These are phyloP conservation scores for Urechis unicinctus DNA, from an alignment of 2,888 invertebrate species.

Conservation along the genomic window DNA sequence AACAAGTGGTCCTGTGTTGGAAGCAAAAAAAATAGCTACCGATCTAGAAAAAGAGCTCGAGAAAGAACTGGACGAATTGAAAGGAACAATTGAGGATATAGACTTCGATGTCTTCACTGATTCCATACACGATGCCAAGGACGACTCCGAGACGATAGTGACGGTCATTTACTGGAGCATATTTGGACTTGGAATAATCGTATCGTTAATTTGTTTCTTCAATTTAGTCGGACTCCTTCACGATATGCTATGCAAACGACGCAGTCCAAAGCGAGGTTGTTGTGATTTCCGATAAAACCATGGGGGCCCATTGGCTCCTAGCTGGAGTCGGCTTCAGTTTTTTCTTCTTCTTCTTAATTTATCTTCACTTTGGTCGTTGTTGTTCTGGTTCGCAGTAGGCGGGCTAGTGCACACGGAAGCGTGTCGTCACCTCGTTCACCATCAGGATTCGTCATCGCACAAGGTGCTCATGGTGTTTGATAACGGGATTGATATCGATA, in stretches of 20 bases:
- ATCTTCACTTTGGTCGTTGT: slow-evolving; percentile 34
- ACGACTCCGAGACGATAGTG: not conserved
- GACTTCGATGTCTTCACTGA: not conserved
- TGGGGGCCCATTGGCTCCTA: slow-evolving; percentile 13
- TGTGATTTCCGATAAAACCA: slow-evolving; percentile 1
- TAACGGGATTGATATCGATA: not conserved
- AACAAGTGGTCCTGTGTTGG: not conserved
- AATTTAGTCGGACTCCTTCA: not conserved
- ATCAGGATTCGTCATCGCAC: slow-evolving; percentile 1
- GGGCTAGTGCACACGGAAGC: slow-evolving; percentile 32
- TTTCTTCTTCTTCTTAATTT: slow-evolving; percentile 36
- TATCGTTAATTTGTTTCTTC: not conserved
- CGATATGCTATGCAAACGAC: not conserved
- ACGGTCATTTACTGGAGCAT: not conserved
- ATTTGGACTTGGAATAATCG: not conserved
- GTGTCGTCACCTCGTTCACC: slow-evolving; percentile 7
- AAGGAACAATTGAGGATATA: not conserved
- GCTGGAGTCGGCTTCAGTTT: slow-evolving; percentile 40
- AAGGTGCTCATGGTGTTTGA: slow-evolving; percentile 2
- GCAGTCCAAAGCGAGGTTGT: not conserved
- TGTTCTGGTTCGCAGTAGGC: slow-evolving; percentile 31
- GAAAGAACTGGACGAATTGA: not conserved
- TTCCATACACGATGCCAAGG: not conserved
- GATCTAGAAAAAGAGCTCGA: not conserved
- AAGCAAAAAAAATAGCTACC: not conserved